Percentiles rank a stretch among this genome's conserved stretches.
phyloP scores from a whole-genome alignment of 2,797 vertebrate species.

The Tenualosa thibaudeaui region DNA sequence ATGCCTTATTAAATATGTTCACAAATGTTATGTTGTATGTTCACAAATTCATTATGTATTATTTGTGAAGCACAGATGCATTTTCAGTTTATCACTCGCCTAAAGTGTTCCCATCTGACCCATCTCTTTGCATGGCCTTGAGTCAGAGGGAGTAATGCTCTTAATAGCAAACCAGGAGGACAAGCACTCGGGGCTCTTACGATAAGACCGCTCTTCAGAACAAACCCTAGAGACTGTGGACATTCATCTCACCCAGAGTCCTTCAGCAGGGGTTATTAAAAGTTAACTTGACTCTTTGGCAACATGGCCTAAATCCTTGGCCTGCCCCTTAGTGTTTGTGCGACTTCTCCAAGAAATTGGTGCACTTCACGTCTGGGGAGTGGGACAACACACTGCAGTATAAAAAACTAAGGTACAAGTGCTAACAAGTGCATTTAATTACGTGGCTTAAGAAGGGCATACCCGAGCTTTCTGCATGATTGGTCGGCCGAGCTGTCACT shows the following conservation, averaged over 20 bases:
- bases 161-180: constrained; percentile 1
- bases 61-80: neutral
- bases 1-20: constrained; percentile 22
- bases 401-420: neutral
- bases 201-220: neutral
- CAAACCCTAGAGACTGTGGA: neutral
- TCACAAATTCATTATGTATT: constrained; percentile 10
- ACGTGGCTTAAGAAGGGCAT: neutral
- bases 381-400: neutral
- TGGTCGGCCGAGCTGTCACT: neutral
- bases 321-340: neutral
- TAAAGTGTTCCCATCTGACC: neutral
- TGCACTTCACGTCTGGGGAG: neutral
- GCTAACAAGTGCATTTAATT: neutral
- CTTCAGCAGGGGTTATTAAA: neutral
- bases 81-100: neutral
- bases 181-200: neutral
- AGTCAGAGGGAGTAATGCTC: neutral
- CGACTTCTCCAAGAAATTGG: neutral
- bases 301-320: neutral
- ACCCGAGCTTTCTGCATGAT: neutral
- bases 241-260: constrained; percentile 1
- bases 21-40: neutral
- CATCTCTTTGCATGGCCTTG: neutral
- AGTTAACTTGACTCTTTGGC: constrained; percentile 15